These are phyloP conservation scores for Schizopygopsis pylzovi DNA, from an alignment of 2,797 vertebrate species.

Conservation along the genomic window DNA sequence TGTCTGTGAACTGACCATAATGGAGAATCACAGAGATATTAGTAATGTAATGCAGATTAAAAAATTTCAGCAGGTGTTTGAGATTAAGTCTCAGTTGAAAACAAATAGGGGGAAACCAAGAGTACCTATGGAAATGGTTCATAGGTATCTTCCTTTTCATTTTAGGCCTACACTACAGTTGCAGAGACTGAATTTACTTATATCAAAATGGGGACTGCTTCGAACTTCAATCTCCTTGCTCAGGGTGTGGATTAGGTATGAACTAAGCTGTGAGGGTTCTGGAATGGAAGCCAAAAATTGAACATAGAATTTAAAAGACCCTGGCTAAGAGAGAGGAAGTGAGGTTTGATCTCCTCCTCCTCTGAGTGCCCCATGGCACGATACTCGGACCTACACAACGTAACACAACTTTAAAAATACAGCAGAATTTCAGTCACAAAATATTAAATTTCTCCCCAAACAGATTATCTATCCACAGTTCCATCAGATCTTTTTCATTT, in stretches of 20 bases:
- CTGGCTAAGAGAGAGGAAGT: slow-evolving; percentile 54
- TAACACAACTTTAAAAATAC: slow-evolving; percentile 81
- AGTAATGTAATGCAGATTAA: slow-evolving; percentile 61
- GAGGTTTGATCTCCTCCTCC: slow-evolving; percentile 52
- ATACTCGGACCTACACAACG: slow-evolving; percentile 81
- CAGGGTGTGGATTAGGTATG: slow-evolving; percentile 34
- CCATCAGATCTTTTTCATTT: slow-evolving; percentile 75
- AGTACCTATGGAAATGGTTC: slow-evolving; percentile 1
- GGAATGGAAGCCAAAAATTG: slow-evolving; percentile 65
- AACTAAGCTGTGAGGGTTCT: slow-evolving; percentile 74
- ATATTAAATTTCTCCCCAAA: slow-evolving; percentile 80
- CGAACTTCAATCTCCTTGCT: slow-evolving; percentile 54
- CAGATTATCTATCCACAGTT: slow-evolving; percentile 71
- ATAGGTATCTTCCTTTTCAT: not conserved
- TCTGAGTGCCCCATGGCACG: slow-evolving; percentile 78
- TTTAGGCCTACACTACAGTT: slow-evolving; percentile 20
- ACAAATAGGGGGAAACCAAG: not conserved
- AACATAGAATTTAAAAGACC: slow-evolving; percentile 54
- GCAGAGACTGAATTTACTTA: slow-evolving; percentile 33
- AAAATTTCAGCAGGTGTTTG: slow-evolving; percentile 36
- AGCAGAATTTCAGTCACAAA: slow-evolving; percentile 81
- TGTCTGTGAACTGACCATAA: slow-evolving; percentile 64
- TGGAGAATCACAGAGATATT: slow-evolving; percentile 73
- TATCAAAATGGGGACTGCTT: slow-evolving; percentile 22
- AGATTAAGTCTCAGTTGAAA: slow-evolving; percentile 23